Percentiles rank a stretch among this genome's conserved stretches.
These are phyloP conservation scores for Arvicanthis niloticus DNA, from an alignment of 2,113 vertebrate species.

Conservation along the genomic window DNA sequence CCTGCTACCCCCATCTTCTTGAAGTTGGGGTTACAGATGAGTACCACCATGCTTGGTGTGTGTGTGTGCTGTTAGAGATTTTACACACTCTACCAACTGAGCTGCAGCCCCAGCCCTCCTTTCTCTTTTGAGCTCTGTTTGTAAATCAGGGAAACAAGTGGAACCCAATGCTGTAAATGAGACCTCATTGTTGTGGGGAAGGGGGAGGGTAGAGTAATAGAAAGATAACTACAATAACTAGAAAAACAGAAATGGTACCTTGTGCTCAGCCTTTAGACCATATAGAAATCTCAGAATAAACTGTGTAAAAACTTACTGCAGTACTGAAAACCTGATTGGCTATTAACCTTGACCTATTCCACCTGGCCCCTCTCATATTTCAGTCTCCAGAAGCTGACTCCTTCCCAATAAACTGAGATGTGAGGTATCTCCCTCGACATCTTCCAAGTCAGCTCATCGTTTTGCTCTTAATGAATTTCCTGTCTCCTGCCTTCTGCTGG, in stretches of 20 bases:
- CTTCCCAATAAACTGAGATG: neutral
- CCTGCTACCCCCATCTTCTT: too few relatives aligned
- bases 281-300: neutral
- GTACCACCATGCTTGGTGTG: neutral
- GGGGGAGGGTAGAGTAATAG: neutral
- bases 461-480: too few relatives aligned
- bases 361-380: neutral
- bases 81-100: too few relatives aligned
- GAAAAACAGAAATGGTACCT: neutral
- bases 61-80: neutral
- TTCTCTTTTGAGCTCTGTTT: neutral
- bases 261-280: neutral
- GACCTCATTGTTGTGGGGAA: too few relatives aligned
- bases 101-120: neutral
- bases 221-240: neutral
- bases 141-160: neutral
- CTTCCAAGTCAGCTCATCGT: neutral
- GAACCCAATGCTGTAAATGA: neutral
- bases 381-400: neutral
- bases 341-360: neutral
- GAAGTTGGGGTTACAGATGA: neutral
- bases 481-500: neutral
- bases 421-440: neutral
- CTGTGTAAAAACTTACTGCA: neutral
- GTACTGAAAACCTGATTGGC: neutral